Percentiles rank a stretch among this genome's conserved stretches.
Conservation (phyloP, 92 coral and sea anemone genomes). For the Parazoanthus swiftii region DNA sequence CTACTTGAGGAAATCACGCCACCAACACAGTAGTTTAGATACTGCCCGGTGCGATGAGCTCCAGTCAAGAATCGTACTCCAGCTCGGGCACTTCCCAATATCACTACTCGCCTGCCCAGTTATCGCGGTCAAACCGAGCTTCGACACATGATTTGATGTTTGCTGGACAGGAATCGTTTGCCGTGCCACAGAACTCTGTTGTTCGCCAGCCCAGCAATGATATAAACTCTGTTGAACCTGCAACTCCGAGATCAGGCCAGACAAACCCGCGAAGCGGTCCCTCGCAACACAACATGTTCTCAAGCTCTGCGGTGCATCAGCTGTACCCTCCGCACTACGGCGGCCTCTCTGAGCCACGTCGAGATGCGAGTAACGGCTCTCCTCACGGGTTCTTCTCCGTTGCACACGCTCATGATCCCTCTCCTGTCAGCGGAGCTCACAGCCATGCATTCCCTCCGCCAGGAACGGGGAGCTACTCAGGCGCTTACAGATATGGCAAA, state of each 20-base stretch:
- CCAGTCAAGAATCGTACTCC: slow-evolving; percentile 76
- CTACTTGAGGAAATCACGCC: slow-evolving; percentile 58
- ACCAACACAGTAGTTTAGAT: slow-evolving; percentile 39
- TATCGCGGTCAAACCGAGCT: slow-evolving; percentile 76
- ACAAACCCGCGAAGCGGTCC: slow-evolving; percentile 47
- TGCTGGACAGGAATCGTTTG: slow-evolving; percentile 72
- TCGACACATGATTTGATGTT: slow-evolving; percentile 82
- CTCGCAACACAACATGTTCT: slow-evolving; percentile 86
- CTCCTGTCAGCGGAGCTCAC: slow-evolving; percentile 24
- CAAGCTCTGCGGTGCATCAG: slow-evolving; percentile 86
- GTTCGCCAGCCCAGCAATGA: slow-evolving; percentile 74
- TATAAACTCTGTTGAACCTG: slow-evolving; percentile 66
- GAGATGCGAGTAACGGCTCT: slow-evolving; percentile 82
- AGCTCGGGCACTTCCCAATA: slow-evolving; percentile 70
- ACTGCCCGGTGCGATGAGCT: slow-evolving; percentile 71
- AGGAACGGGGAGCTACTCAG: slow-evolving; percentile 60
- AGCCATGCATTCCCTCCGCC: slow-evolving; percentile 54
- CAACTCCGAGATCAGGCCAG: slow-evolving; percentile 58
- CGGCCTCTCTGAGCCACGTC: slow-evolving; percentile 83
- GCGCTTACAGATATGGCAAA: slow-evolving; percentile 76
- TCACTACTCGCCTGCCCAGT: slow-evolving; percentile 75
- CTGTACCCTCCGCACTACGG: slow-evolving; percentile 84
- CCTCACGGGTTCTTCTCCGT: slow-evolving; percentile 93
- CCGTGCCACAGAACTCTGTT: slow-evolving; percentile 66
- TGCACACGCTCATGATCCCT: slow-evolving; percentile 84